phyloP scores from a whole-genome alignment of 2,797 vertebrate genomes.

The Aplochiton taeniatus region DNA sequence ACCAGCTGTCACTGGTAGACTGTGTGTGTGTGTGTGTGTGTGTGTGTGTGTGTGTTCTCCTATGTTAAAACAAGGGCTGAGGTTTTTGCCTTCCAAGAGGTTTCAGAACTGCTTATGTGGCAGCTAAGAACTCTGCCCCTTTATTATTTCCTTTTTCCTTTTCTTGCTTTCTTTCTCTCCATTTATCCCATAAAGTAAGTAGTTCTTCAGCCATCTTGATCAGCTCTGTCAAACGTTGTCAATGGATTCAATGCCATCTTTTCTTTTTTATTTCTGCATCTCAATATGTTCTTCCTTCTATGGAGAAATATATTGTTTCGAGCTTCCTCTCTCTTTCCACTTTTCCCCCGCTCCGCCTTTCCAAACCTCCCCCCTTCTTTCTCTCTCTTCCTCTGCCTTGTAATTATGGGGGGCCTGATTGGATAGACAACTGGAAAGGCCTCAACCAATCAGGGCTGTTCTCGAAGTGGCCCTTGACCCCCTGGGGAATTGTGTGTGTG shows the following conservation, averaged over 20 bases:
- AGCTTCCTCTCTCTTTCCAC: background rate
- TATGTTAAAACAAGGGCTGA: conserved; percentile 51
- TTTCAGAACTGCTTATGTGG: conserved; percentile 68
- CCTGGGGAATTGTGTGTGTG: conserved; percentile 46
- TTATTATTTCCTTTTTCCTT: conserved; percentile 34
- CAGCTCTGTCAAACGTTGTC: no score
- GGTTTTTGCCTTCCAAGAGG: conserved; percentile 37
- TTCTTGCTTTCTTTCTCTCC: conserved; percentile 9
- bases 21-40: background rate
- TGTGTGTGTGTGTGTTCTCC: conserved; percentile 17
- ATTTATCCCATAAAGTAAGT: background rate
- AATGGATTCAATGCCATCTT: background rate
- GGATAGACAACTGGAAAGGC: conserved; percentile 26
- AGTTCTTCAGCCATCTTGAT: no score
- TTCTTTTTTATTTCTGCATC: background rate
- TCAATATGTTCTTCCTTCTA: background rate
- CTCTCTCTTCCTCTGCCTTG: conserved; percentile 6
- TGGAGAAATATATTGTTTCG: background rate
- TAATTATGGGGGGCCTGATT: conserved; percentile 61
- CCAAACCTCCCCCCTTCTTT: background rate
- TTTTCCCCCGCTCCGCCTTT: background rate
- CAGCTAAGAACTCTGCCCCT: conserved; percentile 32
- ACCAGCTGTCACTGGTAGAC: conserved; percentile 62
- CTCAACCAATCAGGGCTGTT: conserved; percentile 48
- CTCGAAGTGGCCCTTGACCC: conserved; percentile 39